Base-by-base conservation (phyloP, 2,888 invertebrate genomes). In the Furcula furcula region DNA sequence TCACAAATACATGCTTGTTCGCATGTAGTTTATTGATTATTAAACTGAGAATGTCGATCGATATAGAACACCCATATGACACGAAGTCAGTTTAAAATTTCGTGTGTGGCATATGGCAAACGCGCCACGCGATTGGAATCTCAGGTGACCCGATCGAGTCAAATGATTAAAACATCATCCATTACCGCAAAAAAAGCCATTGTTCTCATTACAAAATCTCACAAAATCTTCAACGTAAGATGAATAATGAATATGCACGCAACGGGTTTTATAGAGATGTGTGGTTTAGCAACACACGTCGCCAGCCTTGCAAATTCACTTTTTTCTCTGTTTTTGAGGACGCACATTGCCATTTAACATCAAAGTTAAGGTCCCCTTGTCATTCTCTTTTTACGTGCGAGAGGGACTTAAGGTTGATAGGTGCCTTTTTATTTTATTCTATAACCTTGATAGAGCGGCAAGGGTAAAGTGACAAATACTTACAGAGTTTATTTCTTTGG, bases 291-390 rank as follows among this genome's bases (percentile, higher is more conserved):
- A 58, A 51, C 49, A 47, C 54, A 54, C 63, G 67, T 60, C 60
- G 68, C 54, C 65, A 70, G 67, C 74, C 76, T 78, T 76, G 70
- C 52, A 40, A 49, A 57, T 55, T 52, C 52, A 52, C 49, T 68
- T 74, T 73, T 76, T 74, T 67, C 51, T 65, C 51, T 48, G 50
- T 67, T 76, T 76, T 73, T 76, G 67, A 73, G 70, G 73, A 72
- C 76, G 74, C 65, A 63, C 67, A 59, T 61, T 68, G 72, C 71
- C 75, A 76, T 75, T 78, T 76, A 76, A 66, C 70, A 70, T 75
- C 75, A 67, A 72, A 71, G 66, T 56, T 56, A 42, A 58, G 64
- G 61, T 59, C 60, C 60, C 54, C 53, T 51, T 63, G 65, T 65
- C 59, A 65, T 71, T 73, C 71, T 71, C 70, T 66, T 56, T 60